A percentile compares a stretch with the other conserved stretches of the same genome.
Evolutionary conservation across 2,888 invertebrate species (phyloP).

Genomic region (Tanypteryx hageni): DNA sequence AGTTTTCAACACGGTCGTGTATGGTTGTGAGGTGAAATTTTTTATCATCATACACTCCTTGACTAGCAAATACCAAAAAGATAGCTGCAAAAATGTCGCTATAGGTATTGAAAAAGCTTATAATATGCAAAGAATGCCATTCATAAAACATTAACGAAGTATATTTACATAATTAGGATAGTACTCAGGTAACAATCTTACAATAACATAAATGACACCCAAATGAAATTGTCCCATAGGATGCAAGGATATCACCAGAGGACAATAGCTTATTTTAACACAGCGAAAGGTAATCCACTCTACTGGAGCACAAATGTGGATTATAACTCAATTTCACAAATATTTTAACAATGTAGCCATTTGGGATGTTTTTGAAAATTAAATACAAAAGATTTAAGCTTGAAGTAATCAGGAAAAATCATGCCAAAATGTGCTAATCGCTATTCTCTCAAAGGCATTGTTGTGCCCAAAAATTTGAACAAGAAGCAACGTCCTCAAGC

Average conservation of each 20-base stretch:
- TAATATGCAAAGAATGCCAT: constrained; percentile 21
- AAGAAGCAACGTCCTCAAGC: neutral
- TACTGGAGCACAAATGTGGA: constrained; percentile 16
- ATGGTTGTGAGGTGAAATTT: constrained; percentile 45
- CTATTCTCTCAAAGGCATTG: constrained; percentile 23
- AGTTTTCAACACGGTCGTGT: constrained; percentile 38
- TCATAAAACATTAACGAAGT: constrained; percentile 39
- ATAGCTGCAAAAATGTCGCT: constrained; percentile 52
- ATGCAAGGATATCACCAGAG: neutral
- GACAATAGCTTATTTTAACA: neutral
- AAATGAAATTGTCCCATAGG: constrained; percentile 1
- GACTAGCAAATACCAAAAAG: constrained; percentile 61
- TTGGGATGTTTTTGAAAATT: neutral
- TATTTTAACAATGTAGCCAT: neutral
- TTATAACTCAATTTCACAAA: neutral
- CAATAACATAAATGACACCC: constrained; percentile 21
- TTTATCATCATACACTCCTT: constrained; percentile 48
- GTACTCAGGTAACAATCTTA: constrained; percentile 28
- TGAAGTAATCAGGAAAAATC: neutral
- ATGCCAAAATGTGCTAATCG: constrained; percentile 34
- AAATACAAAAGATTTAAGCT: constrained; percentile 18
- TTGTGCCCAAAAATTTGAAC: constrained; percentile 15
- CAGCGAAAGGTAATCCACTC: neutral
- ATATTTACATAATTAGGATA: constrained; percentile 31
- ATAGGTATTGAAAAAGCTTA: constrained; percentile 48